These are phyloP conservation scores for Crepidodera aurea DNA, from an alignment of 2,888 invertebrate species.

Conservation along the genomic window DNA sequence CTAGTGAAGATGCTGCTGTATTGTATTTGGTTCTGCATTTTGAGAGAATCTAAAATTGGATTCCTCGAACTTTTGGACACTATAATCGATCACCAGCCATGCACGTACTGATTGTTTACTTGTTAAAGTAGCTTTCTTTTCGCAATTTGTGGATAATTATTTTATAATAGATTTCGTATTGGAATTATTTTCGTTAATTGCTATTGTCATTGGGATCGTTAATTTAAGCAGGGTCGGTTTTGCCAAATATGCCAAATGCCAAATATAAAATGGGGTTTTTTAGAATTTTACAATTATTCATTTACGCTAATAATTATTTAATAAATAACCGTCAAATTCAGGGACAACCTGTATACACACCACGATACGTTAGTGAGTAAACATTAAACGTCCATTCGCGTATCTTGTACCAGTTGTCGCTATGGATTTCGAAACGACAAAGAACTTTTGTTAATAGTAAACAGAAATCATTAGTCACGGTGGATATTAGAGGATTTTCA, in stretches of 20 bases:
- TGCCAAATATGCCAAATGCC: no score
- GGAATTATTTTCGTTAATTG: no score
- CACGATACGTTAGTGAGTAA: background rate
- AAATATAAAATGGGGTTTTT: no score
- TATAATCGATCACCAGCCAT: background rate
- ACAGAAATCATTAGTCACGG: background rate
- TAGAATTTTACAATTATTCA: no score
- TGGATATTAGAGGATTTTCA: background rate
- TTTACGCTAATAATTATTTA: no score
- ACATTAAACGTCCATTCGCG: background rate
- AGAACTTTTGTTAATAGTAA: background rate
- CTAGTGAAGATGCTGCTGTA: background rate
- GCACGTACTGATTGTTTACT: background rate
- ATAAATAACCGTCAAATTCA: no score
- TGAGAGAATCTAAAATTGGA: no score
- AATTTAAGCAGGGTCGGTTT: no score
- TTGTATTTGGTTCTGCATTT: background rate
- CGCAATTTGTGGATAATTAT: no score
- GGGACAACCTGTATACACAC: no score
- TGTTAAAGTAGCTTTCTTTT: background rate
- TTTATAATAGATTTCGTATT: background rate
- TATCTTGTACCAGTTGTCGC: constrained; percentile 1
- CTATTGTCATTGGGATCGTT: no score
- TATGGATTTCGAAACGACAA: background rate
- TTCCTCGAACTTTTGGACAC: no score